These are phyloP conservation scores for Tupaia tana DNA, from an alignment of 2,113 vertebrate species.

Conservation along the genomic window DNA sequence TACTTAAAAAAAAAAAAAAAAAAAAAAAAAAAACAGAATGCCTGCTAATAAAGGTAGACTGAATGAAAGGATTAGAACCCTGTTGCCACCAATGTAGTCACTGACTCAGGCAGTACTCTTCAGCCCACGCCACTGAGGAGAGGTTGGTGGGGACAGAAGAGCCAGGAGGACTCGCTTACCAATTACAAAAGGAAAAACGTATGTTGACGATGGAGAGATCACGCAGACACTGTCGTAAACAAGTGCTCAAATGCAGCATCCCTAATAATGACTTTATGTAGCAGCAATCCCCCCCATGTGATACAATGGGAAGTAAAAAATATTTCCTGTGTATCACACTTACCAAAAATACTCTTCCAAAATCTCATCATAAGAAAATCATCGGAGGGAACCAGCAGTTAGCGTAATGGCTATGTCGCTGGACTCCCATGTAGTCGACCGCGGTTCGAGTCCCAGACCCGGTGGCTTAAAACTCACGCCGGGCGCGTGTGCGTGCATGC, in stretches of 20 bases:
- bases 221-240: not conserved
- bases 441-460: no score
- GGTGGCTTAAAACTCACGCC: no score
- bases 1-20: no score
- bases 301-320: not conserved
- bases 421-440: no score
- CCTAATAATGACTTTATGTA: not conserved
- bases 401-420: no score
- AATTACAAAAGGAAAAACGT: not conserved
- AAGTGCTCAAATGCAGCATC: not conserved
- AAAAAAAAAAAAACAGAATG: not conserved
- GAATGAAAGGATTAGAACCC: not conserved
- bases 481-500: no score
- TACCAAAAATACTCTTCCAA: not conserved
- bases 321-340: no score
- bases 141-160: not conserved
- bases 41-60: not conserved
- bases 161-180: rapidly evolving
- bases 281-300: rapidly evolving
- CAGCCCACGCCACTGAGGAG: not conserved
- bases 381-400: no score
- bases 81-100: rapidly evolving
- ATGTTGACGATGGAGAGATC: not conserved
- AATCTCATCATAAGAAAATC: not conserved
- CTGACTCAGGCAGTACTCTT: not conserved